phyloP scores from a whole-genome alignment of 2,888 invertebrate species.

The Ichneumoninae sp. region DNA sequence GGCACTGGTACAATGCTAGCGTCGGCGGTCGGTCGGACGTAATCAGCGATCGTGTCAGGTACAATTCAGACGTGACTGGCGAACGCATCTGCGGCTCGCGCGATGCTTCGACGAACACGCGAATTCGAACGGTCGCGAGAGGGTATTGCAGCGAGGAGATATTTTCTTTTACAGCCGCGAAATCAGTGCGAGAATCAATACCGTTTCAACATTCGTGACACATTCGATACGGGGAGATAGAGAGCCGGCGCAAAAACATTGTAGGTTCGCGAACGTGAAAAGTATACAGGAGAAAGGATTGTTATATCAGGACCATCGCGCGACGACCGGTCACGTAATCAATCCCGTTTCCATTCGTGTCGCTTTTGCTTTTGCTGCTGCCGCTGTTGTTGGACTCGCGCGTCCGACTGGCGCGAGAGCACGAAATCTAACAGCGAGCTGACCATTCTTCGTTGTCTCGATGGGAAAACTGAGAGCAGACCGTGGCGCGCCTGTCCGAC shows the following conservation, averaged over 20 bases:
- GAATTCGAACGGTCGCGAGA: slow-evolving; percentile 7
- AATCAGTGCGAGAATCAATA: slow-evolving; percentile 57
- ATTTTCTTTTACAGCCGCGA: slow-evolving; percentile 43
- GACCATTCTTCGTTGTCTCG: neutral
- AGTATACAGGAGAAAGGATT: slow-evolving; percentile 20
- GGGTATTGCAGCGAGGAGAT: neutral
- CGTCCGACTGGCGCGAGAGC: neutral
- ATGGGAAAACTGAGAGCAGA: neutral
- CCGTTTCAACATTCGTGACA: slow-evolving; percentile 51
- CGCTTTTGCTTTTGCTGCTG: slow-evolving; percentile 11
- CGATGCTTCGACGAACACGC: slow-evolving; percentile 34
- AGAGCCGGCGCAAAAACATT: slow-evolving; percentile 23
- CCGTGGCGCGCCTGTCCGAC: neutral
- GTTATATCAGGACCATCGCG: slow-evolving; percentile 26
- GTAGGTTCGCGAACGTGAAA: slow-evolving; percentile 20
- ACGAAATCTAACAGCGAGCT: neutral
- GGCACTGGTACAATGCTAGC: slow-evolving; percentile 3
- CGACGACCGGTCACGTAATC: slow-evolving; percentile 53
- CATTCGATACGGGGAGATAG: slow-evolving; percentile 31
- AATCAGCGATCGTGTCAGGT: slow-evolving; percentile 62
- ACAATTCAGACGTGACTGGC: slow-evolving; percentile 55
- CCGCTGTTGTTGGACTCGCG: slow-evolving; percentile 3
- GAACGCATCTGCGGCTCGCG: slow-evolving; percentile 41
- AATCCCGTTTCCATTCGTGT: slow-evolving; percentile 38
- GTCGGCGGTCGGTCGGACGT: slow-evolving; percentile 49